phyloP scores from a whole-genome alignment of 2,113 vertebrate genomes.

The Percopsis transmontana region DNA sequence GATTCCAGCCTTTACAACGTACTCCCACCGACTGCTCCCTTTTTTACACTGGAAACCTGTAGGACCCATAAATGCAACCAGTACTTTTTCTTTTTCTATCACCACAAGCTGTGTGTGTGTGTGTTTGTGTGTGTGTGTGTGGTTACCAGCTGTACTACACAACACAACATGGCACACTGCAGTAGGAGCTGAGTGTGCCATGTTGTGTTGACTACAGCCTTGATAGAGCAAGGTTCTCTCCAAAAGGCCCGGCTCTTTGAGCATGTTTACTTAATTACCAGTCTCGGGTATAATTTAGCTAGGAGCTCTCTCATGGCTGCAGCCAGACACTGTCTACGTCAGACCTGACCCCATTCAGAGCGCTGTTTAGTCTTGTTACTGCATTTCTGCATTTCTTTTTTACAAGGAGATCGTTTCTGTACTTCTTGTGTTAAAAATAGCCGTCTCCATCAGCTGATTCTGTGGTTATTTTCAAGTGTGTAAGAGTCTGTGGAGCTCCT shows the following conservation, averaged over 20 bases:
- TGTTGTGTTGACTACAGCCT: slow-evolving; percentile 31
- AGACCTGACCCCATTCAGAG: slow-evolving; percentile 29
- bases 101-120: neutral
- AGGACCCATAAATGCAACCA: neutral
- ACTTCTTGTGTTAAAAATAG: slow-evolving; percentile 50
- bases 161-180: slow-evolving; percentile 45
- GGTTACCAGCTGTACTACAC: slow-evolving; percentile 26
- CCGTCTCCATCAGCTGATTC: slow-evolving; percentile 43
- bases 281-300: slow-evolving; percentile 60
- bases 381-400: neutral
- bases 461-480: slow-evolving; percentile 46
- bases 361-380: slow-evolving; percentile 26
- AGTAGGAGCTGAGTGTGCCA: slow-evolving; percentile 19
- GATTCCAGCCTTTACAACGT: no score
- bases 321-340: slow-evolving; percentile 34
- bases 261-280: slow-evolving; percentile 63
- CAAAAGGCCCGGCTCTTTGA: slow-evolving; percentile 27
- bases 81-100: neutral
- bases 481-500: slow-evolving; percentile 35
- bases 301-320: slow-evolving; percentile 48
- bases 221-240: slow-evolving; percentile 33
- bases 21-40: no score
- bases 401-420: slow-evolving; percentile 34
- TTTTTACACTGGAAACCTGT: no score
- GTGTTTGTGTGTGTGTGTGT: slow-evolving; percentile 11